Percentiles rank a stretch among this genome's conserved stretches.
These are phyloP conservation scores for Drosophila kikkawai DNA, from an alignment of 1,140 invertebrate genomes.

Conservation along the genomic window DNA sequence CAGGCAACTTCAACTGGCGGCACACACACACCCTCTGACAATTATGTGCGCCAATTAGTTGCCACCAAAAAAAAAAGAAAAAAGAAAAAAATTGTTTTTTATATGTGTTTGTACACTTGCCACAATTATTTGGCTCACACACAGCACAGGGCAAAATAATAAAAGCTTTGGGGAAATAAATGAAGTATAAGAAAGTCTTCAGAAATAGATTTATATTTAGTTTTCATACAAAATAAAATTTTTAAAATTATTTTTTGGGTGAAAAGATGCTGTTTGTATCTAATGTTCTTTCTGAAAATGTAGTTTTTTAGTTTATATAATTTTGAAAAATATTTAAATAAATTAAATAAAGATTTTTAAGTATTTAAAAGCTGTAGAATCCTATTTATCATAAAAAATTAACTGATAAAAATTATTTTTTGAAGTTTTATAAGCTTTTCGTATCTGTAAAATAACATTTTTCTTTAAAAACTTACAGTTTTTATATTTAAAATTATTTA, in stretches of 20 bases:
- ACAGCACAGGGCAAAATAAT: background rate
- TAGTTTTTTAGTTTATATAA: too few relatives aligned
- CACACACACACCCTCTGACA: constrained; percentile 37
- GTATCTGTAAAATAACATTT: background rate
- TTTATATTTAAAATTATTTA: background rate
- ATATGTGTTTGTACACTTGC: constrained; percentile 16
- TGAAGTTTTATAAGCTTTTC: too few relatives aligned
- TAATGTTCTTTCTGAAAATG: too few relatives aligned
- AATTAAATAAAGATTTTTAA: too few relatives aligned
- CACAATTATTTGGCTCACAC: constrained; percentile 49
- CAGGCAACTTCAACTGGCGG: background rate
- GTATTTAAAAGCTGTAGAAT: too few relatives aligned
- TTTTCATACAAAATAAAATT: background rate
- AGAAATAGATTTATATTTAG: background rate
- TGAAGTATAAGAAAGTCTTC: background rate
- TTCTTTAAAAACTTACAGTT: background rate
- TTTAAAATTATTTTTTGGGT: too few relatives aligned
- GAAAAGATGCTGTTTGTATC: too few relatives aligned
- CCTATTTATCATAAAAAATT: background rate
- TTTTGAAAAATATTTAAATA: too few relatives aligned
- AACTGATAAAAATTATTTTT: too few relatives aligned
- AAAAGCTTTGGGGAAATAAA: background rate
- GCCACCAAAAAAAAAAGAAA: constrained; percentile 30
- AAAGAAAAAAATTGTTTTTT: constrained; percentile 21
- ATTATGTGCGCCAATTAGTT: constrained; percentile 74